These are phyloP conservation scores for Habrosyne pyritoides DNA, from an alignment of 2,888 invertebrate genomes.

Conservation along the genomic window DNA sequence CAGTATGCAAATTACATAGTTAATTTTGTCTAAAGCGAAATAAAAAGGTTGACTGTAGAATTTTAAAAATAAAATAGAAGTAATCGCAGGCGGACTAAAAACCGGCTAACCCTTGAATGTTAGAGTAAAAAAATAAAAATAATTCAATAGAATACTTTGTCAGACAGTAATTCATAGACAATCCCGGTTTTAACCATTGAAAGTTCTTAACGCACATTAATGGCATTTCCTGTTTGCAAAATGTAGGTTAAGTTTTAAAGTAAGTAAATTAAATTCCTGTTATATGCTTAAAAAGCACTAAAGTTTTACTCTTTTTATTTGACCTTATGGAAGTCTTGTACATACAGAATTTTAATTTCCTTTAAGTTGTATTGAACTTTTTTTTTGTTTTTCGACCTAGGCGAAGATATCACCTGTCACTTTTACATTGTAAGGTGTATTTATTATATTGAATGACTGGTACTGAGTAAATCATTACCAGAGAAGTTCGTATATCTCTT, in stretches of 20 bases:
- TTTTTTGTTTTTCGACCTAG: too few relatives aligned
- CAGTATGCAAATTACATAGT: not conserved
- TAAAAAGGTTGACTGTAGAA: too few relatives aligned
- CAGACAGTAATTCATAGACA: not conserved
- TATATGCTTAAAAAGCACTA: conserved; percentile 8
- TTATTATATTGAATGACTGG: too few relatives aligned
- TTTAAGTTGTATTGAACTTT: too few relatives aligned
- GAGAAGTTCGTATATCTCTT: too few relatives aligned
- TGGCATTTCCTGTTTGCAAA: not conserved
- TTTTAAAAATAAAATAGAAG: not conserved
- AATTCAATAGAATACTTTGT: too few relatives aligned
- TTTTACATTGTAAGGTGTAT: too few relatives aligned
- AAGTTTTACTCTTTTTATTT: not conserved
- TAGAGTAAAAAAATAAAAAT: not conserved
- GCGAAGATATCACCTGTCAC: too few relatives aligned
- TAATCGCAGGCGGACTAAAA: not conserved
- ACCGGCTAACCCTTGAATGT: not conserved
- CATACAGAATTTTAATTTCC: not conserved
- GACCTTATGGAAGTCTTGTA: not conserved
- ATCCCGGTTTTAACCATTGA: not conserved
- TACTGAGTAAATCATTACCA: too few relatives aligned
- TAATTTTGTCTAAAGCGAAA: too few relatives aligned
- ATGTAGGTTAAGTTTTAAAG: not conserved
- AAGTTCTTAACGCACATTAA: not conserved
- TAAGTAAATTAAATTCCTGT: not conserved